These are phyloP conservation scores for Platynereis dumerilii DNA, from an alignment of 2,888 invertebrate species.

Conservation along the genomic window DNA sequence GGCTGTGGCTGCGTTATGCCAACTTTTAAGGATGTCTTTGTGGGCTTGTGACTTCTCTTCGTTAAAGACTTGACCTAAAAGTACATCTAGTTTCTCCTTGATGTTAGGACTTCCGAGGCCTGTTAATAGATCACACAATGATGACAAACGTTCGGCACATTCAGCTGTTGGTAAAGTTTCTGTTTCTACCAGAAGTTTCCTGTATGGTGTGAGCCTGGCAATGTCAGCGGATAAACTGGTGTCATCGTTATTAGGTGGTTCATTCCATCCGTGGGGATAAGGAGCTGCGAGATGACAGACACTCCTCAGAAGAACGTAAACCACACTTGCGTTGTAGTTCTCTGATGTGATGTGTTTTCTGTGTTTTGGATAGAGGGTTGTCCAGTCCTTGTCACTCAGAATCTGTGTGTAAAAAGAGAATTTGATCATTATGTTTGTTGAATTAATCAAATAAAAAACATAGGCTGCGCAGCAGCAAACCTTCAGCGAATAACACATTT, in stretches of 20 bases:
- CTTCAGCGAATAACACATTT: no score
- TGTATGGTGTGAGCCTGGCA: constrained; percentile 41
- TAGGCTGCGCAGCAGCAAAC: no score
- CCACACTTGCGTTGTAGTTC: constrained; percentile 45
- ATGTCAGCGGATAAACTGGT: constrained; percentile 52
- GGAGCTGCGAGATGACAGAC: constrained; percentile 55
- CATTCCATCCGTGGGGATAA: constrained; percentile 56
- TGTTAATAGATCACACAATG: neutral
- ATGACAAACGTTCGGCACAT: neutral
- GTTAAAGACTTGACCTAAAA: neutral
- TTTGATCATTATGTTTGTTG: no score
- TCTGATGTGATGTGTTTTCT: constrained; percentile 43
- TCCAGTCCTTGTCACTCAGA: constrained; percentile 31
- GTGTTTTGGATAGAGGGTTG: constrained; percentile 30
- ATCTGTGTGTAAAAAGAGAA: no score
- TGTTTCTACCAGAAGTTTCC: neutral
- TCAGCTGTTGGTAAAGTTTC: neutral
- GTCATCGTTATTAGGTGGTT: constrained; percentile 46
- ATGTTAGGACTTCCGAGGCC: neutral
- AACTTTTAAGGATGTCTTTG: no score
- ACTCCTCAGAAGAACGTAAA: constrained; percentile 49
- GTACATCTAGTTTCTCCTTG: neutral
- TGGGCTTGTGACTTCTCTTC: no score
- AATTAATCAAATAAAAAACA: no score
- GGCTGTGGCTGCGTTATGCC: no score